Evolutionary conservation across 2,888 invertebrate species (phyloP).

Genomic region (Folsomia candida): DNA sequence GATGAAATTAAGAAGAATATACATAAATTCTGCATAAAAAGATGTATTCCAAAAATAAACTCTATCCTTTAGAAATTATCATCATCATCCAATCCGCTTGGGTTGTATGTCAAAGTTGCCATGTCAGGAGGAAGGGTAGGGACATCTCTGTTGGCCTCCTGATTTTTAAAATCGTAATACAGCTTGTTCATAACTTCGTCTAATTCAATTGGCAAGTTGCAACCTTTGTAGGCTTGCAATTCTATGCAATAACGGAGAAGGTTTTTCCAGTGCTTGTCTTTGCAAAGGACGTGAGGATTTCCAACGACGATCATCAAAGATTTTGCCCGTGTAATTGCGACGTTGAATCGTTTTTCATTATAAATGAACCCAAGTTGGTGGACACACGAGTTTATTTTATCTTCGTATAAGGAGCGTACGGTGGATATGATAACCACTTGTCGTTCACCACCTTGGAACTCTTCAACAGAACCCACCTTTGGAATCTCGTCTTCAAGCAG

Average conservation of each 20-base stretch:
- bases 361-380: constrained; percentile 67
- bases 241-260: constrained; percentile 63
- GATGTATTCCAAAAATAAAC: no score
- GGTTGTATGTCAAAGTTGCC: constrained; percentile 11
- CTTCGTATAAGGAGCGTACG: constrained; percentile 56
- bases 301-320: constrained; percentile 77
- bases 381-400: constrained; percentile 50
- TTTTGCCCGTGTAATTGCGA: constrained; percentile 81
- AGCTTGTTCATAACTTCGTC: constrained; percentile 7
- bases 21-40: no score
- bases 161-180: background rate
- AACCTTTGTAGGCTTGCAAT: constrained; percentile 68
- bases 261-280: constrained; percentile 68
- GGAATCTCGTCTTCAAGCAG: constrained; percentile 56
- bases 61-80: no score
- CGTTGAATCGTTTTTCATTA: constrained; percentile 79
- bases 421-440: constrained; percentile 72
- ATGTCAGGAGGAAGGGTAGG: constrained; percentile 9
- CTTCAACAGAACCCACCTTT: constrained; percentile 78
- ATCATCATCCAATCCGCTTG: constrained; percentile 11
- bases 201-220: constrained; percentile 59
- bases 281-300: constrained; percentile 69
- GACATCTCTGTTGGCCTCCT: background rate
- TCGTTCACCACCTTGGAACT: constrained; percentile 70
- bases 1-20: no score